Evolutionary conservation across 2,888 invertebrate genomes (phyloP).

Genomic region (Elegia similella): DNA sequence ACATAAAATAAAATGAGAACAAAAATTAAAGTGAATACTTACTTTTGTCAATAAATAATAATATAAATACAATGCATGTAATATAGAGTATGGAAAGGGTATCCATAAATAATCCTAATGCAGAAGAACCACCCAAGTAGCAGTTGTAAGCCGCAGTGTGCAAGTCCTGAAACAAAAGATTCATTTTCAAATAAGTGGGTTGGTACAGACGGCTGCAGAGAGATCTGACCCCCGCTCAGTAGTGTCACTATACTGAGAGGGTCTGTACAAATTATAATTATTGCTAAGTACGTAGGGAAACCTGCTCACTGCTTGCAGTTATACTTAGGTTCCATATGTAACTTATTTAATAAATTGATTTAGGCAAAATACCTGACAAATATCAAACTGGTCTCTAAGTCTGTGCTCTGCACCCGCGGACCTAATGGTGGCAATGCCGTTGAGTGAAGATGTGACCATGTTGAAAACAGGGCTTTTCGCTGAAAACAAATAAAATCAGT

Average conservation of each 20-base stretch:
- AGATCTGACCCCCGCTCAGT: too few species aligned
- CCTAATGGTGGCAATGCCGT: conserved; percentile 88
- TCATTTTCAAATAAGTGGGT: too few species aligned
- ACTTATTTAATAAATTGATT: too few species aligned
- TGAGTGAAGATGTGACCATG: conserved; percentile 87
- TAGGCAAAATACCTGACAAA: conserved; percentile 65
- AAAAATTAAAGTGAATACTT: conserved; percentile 24
- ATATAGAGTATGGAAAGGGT: conserved; percentile 84
- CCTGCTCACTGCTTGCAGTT: too few species aligned
- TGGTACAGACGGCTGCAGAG: too few species aligned
- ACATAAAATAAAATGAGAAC: conserved; percentile 40
- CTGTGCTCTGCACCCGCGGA: conserved; percentile 85
- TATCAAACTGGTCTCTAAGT: conserved; percentile 83
- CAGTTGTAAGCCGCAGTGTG: conserved; percentile 86
- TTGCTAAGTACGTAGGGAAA: too few species aligned
- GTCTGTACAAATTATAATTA: too few species aligned
- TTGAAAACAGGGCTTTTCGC: conserved; percentile 92
- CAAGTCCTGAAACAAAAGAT: conserved; percentile 68
- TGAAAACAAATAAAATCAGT: conserved; percentile 43
- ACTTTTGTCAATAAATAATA: conserved; percentile 77
- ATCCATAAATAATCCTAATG: conserved; percentile 86
- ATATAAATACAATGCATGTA: conserved; percentile 85
- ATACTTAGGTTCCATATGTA: too few species aligned
- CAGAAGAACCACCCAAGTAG: conserved; percentile 82
- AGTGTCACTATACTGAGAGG: too few species aligned